phyloP scores from a whole-genome alignment of 2,797 vertebrate species.

The Mormyrus proboscirostris region DNA sequence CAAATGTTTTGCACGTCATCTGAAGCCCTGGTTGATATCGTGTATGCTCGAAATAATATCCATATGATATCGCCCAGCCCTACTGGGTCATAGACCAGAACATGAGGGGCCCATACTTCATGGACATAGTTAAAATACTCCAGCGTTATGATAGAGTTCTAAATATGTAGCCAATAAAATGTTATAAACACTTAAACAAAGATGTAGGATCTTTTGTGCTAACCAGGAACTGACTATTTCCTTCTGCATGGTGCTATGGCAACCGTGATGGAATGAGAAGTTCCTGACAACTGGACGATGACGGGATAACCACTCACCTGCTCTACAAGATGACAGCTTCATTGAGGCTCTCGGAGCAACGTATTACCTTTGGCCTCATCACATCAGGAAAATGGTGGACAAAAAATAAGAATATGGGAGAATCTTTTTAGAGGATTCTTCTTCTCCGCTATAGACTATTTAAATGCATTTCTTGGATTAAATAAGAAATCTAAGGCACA shows the following conservation, averaged over 20 bases:
- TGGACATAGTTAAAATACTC: background rate
- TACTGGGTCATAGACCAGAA: background rate
- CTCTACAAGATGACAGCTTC: background rate
- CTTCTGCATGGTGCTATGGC: background rate
- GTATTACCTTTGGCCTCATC: background rate
- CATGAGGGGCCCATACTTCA: background rate
- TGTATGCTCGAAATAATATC: background rate
- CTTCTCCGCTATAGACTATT: background rate
- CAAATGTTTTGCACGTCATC: background rate
- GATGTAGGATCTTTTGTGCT: background rate
- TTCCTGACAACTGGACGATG: background rate
- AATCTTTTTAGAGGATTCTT: background rate
- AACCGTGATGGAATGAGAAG: background rate
- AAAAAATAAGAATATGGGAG: background rate
- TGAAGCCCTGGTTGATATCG: background rate
- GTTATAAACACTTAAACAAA: background rate
- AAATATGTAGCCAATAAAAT: background rate
- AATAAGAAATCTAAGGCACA: background rate
- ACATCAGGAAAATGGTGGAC: background rate
- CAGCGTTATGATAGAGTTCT: background rate
- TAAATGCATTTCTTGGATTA: background rate
- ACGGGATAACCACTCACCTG: background rate
- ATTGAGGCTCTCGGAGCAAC: background rate
- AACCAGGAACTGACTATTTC: background rate
- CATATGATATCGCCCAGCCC: background rate